Evolutionary conservation across 2,797 vertebrate genomes (phyloP).

Genomic region (Anabas testudineus): DNA sequence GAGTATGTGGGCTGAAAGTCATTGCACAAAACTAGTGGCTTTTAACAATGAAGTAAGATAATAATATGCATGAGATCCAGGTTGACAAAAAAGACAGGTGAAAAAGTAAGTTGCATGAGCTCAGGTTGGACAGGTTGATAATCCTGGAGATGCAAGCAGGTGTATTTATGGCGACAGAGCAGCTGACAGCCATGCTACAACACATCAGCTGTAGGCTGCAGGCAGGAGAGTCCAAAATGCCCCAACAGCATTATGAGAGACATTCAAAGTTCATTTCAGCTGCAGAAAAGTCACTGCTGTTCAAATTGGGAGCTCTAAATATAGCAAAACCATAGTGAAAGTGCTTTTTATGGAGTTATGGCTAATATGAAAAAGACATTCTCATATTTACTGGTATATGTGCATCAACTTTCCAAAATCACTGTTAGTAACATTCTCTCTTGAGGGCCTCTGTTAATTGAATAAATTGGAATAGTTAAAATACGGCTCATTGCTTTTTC

Average conservation of each 20-base stretch:
- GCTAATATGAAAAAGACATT: slow-evolving; percentile 46
- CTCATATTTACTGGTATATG: slow-evolving; percentile 62
- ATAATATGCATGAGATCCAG: no score
- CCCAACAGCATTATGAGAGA: slow-evolving; percentile 44
- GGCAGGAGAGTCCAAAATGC: slow-evolving; percentile 57
- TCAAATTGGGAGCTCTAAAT: slow-evolving; percentile 54
- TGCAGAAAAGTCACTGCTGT: slow-evolving; percentile 48
- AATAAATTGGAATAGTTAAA: slow-evolving; percentile 81
- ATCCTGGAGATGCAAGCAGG: slow-evolving; percentile 51
- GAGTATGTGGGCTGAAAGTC: no score
- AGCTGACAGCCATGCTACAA: slow-evolving; percentile 68
- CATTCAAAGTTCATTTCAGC: slow-evolving; percentile 63
- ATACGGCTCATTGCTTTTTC: slow-evolving; percentile 73
- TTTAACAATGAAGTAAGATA: no score
- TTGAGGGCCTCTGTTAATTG: slow-evolving; percentile 75
- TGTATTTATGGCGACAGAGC: slow-evolving; percentile 70
- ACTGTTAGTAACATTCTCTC: slow-evolving; percentile 64
- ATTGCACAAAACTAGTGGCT: no score
- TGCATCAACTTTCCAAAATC: slow-evolving; percentile 73
- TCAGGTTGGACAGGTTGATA: slow-evolving; percentile 63
- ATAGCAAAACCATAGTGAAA: slow-evolving; percentile 34
- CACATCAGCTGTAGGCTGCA: slow-evolving; percentile 56
- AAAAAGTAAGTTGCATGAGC: slow-evolving; percentile 37
- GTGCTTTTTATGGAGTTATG: slow-evolving; percentile 53
- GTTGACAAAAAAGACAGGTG: no score